These are phyloP conservation scores for Phycodurus eques DNA, from an alignment of 2,113 vertebrate species.

Conservation along the genomic window DNA sequence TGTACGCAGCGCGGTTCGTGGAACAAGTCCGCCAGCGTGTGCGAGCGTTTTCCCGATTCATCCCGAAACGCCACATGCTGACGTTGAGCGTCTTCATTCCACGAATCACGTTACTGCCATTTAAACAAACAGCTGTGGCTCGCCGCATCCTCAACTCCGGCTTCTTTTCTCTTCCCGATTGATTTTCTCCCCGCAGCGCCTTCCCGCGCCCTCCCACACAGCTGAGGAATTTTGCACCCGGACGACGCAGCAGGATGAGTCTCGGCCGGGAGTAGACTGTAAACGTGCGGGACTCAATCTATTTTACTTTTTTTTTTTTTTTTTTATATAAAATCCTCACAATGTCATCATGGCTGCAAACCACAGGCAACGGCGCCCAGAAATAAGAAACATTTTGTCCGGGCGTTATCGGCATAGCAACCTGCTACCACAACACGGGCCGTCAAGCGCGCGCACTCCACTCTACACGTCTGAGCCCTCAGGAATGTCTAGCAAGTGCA, in stretches of 20 bases:
- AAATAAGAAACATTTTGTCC: neutral
- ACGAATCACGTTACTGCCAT: neutral
- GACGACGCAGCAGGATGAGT: neutral
- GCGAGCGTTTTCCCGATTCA: neutral
- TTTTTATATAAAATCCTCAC: neutral
- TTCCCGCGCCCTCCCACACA: neutral
- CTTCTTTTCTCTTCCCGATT: neutral
- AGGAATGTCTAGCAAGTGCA: neutral
- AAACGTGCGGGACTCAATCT: neutral
- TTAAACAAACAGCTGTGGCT: neutral
- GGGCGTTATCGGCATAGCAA: neutral
- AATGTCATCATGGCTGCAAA: neutral
- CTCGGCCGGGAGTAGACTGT: neutral
- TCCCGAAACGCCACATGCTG: neutral
- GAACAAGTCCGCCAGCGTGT: no score
- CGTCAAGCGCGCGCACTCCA: neutral
- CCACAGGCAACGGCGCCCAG: neutral
- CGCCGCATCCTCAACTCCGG: neutral
- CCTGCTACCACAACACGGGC: neutral
- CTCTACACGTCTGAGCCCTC: neutral
- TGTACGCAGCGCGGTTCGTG: no score
- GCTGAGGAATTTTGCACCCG: slow-evolving; percentile 5
- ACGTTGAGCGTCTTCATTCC: neutral
- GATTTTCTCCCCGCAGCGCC: neutral
- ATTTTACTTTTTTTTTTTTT: neutral